These are phyloP conservation scores for Lasioglossum villosulum DNA, from an alignment of 2,888 invertebrate species.

Conservation along the genomic window DNA sequence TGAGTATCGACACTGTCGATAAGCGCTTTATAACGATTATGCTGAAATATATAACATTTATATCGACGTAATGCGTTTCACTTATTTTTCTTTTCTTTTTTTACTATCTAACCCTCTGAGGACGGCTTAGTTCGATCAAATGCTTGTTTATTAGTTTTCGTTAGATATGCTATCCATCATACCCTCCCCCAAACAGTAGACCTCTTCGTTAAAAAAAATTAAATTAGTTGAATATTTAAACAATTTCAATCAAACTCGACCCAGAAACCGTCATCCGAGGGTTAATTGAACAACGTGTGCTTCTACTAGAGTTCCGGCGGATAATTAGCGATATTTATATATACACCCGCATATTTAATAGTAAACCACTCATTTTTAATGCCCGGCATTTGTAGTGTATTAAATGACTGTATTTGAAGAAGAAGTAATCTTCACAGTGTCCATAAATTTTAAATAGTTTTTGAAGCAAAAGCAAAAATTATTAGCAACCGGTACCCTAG, in stretches of 20 bases:
- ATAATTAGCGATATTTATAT: neutral
- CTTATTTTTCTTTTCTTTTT: constrained; percentile 12
- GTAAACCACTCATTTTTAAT: neutral
- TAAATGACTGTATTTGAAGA: neutral
- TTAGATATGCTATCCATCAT: neutral
- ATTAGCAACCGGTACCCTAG: neutral
- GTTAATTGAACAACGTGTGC: neutral
- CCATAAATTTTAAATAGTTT: neutral
- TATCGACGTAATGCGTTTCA: constrained; percentile 65
- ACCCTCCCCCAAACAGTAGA: neutral
- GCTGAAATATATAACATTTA: constrained; percentile 79
- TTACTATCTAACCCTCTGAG: neutral
- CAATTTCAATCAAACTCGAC: neutral
- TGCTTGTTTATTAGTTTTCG: neutral
- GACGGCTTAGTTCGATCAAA: neutral
- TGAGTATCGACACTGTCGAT: constrained; percentile 65
- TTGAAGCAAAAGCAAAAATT: neutral
- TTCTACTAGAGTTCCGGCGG: neutral
- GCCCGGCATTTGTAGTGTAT: neutral
- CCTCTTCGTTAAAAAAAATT: neutral
- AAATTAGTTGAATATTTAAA: neutral
- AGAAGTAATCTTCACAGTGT: neutral
- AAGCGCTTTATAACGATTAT: constrained; percentile 77
- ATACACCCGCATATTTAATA: neutral
- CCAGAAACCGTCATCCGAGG: neutral